Conservation (phyloP, 2,888 invertebrate genomes). For the Eretmocerus hayati region DNA sequence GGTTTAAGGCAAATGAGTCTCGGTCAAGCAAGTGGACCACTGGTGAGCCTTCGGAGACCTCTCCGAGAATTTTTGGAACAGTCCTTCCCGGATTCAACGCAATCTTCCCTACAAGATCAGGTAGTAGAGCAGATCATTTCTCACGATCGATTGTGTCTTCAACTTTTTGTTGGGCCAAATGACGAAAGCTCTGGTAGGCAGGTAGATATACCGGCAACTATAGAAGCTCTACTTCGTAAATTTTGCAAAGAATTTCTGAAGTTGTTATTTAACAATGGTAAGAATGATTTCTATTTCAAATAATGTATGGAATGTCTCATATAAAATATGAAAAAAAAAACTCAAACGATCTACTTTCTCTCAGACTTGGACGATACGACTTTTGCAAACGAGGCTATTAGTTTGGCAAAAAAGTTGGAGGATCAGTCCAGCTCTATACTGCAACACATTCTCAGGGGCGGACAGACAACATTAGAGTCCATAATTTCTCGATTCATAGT, state of each 20-base stretch:
- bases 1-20: conserved; percentile 26
- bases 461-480: conserved; percentile 44
- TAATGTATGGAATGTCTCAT: too few relatives aligned
- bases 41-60: conserved; percentile 29
- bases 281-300: too few relatives aligned
- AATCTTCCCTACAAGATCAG: conserved; percentile 24
- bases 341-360: too few relatives aligned
- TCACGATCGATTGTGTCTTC: conserved; percentile 28
- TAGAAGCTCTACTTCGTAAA: conserved; percentile 28
- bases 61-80: conserved; percentile 29
- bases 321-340: not conserved
- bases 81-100: conserved; percentile 25
- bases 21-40: conserved; percentile 25
- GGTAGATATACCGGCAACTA: conserved; percentile 29
- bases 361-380: conserved; percentile 27
- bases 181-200: conserved; percentile 19
- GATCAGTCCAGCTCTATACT: conserved; percentile 29
- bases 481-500: conserved; percentile 45
- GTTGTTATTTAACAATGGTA: conserved; percentile 28
- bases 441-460: conserved; percentile 36
- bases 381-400: conserved; percentile 26
- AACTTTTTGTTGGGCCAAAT: conserved; percentile 24
- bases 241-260: conserved; percentile 25
- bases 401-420: conserved; percentile 25
- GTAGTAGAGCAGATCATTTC: conserved; percentile 27